Conservation (phyloP, 2,113 vertebrate species). For the Protobothrops mucrosquamatus region DNA sequence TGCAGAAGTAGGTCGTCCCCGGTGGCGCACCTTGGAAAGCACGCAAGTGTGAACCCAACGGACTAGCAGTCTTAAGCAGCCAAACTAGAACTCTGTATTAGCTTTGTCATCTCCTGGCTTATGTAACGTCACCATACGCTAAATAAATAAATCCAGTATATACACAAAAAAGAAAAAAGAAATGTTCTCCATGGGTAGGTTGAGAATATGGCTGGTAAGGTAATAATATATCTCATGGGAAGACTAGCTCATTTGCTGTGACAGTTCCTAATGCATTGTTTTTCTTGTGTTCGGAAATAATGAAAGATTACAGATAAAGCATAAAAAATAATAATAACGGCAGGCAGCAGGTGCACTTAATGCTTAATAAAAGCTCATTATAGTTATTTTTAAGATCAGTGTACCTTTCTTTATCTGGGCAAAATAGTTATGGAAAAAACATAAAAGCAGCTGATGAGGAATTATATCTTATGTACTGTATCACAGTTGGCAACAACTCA, state of each 20-base stretch:
- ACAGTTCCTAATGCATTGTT: slow-evolving; percentile 19
- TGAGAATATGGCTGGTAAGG: slow-evolving; percentile 20
- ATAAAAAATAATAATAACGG: slow-evolving; percentile 50
- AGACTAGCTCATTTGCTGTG: slow-evolving; percentile 34
- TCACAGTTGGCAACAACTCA: background rate
- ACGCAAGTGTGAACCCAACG: no score
- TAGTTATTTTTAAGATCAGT: slow-evolving; percentile 56
- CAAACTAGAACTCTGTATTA: no score
- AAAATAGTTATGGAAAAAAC: slow-evolving; percentile 50
- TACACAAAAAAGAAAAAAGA: background rate
- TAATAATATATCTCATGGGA: slow-evolving; percentile 24
- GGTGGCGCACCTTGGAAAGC: no score
- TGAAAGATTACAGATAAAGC: slow-evolving; percentile 56
- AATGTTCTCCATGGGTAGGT: slow-evolving; percentile 27
- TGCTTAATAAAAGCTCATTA: slow-evolving; percentile 50
- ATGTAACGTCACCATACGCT: no score
- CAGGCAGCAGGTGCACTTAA: slow-evolving; percentile 59
- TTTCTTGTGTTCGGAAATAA: slow-evolving; percentile 54
- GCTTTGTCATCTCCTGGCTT: no score
- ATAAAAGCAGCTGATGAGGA: slow-evolving; percentile 55
- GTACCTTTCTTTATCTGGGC: slow-evolving; percentile 39
- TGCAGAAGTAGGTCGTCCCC: no score
- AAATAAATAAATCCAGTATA: no score
- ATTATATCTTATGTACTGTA: slow-evolving; percentile 42
- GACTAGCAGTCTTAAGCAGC: no score